Conservation (phyloP, 1,140 invertebrate genomes). For the Zaprionus davidi region DNA sequence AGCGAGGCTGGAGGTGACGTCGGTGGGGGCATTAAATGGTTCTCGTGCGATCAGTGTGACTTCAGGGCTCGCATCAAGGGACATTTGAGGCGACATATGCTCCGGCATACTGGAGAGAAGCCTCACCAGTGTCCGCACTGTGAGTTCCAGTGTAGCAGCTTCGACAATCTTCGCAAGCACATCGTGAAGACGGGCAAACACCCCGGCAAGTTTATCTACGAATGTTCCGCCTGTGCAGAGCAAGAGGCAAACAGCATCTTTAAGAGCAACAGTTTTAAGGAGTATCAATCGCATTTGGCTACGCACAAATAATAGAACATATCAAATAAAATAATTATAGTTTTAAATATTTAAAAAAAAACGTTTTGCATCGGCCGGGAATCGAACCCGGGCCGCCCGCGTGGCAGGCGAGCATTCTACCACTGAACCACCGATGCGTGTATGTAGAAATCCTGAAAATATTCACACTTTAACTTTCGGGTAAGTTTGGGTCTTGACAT, state of each 20-base stretch:
- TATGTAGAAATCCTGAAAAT: not conserved
- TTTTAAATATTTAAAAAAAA: not conserved
- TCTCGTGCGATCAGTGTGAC: slow-evolving; percentile 87
- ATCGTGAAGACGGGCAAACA: slow-evolving; percentile 92
- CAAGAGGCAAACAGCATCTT: slow-evolving; percentile 44
- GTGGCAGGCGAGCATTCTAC: slow-evolving; percentile 92
- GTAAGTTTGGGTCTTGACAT: not conserved
- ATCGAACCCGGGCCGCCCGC: slow-evolving; percentile 93
- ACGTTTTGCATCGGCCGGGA: slow-evolving; percentile 90
- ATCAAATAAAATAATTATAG: not conserved
- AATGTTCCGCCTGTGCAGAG: slow-evolving; percentile 87
- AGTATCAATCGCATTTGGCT: slow-evolving; percentile 60
- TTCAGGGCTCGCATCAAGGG: slow-evolving; percentile 88
- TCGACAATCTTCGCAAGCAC: slow-evolving; percentile 95
- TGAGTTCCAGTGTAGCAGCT: slow-evolving; percentile 90
- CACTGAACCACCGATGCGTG: slow-evolving; percentile 88
- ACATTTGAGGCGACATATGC: slow-evolving; percentile 91
- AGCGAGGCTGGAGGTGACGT: not conserved
- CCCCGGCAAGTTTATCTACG: slow-evolving; percentile 90
- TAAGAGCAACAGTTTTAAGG: slow-evolving; percentile 64
- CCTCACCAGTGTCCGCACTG: slow-evolving; percentile 95
- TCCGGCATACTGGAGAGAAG: slow-evolving; percentile 91
- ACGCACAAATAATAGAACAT: slow-evolving; percentile 24
- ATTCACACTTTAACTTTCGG: not conserved
- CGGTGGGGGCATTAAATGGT: slow-evolving; percentile 85